phyloP scores from a whole-genome alignment of 2,888 invertebrate genomes.

The Saturnia japonica region DNA sequence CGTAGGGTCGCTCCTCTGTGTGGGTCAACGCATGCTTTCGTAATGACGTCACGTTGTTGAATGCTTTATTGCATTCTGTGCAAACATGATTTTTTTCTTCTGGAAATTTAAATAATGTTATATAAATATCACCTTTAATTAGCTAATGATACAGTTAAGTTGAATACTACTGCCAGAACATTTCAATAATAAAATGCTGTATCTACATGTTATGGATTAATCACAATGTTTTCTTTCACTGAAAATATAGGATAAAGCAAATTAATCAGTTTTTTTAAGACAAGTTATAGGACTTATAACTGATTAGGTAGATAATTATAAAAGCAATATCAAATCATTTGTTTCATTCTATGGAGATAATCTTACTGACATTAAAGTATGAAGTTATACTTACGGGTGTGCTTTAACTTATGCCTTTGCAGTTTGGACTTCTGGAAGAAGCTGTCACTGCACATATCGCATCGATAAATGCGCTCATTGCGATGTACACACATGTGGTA shows the following conservation, averaged over 20 bases:
- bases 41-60: slow-evolving; percentile 81
- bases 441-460: slow-evolving; percentile 84
- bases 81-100: slow-evolving; percentile 82
- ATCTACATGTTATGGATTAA: too few species aligned
- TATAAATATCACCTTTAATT: too few species aligned
- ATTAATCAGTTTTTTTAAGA: too few species aligned
- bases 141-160: too few species aligned
- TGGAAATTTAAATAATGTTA: slow-evolving; percentile 32
- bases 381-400: slow-evolving; percentile 43
- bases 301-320: too few species aligned
- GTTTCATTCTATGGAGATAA: not conserved
- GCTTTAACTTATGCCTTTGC: slow-evolving; percentile 86
- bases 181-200: too few species aligned
- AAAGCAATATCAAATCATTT: too few species aligned
- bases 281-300: too few species aligned
- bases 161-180: too few species aligned
- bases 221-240: too few species aligned
- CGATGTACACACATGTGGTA: slow-evolving; percentile 87
- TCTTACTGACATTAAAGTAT: not conserved
- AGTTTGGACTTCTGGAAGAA: slow-evolving; percentile 87
- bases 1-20: slow-evolving; percentile 83
- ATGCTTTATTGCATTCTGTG: slow-evolving; percentile 82
- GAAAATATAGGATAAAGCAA: too few species aligned
- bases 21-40: slow-evolving; percentile 84
- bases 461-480: slow-evolving; percentile 82